phyloP scores from a whole-genome alignment of 2,888 invertebrate species.

The Eupithecia abbreviata region DNA sequence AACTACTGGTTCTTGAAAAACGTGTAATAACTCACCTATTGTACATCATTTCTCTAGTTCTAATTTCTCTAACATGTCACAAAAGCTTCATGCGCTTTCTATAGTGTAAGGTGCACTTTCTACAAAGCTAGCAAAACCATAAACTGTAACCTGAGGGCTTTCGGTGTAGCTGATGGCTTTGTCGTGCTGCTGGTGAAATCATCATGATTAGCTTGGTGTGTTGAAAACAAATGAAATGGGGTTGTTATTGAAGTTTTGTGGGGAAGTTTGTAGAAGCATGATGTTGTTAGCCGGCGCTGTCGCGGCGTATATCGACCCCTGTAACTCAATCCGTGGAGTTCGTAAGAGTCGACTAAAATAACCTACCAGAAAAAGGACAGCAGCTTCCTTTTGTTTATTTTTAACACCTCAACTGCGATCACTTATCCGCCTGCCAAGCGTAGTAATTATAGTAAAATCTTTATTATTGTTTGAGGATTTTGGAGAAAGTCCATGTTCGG shows the following conservation, averaged over 20 bases:
- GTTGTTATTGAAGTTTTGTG: slow-evolving; percentile 19
- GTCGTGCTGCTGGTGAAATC: slow-evolving; percentile 81
- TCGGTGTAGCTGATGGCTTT: slow-evolving; percentile 83
- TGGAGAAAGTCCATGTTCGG: background rate
- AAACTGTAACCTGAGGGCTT: slow-evolving; percentile 78
- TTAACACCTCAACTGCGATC: background rate
- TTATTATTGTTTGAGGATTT: too few species aligned
- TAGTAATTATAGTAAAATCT: background rate
- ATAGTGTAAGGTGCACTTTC: slow-evolving; percentile 15
- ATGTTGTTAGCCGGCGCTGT: background rate
- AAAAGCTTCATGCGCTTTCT: slow-evolving; percentile 32
- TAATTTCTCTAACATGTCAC: background rate
- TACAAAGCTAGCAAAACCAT: slow-evolving; percentile 49
- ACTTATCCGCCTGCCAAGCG: background rate
- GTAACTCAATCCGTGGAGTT: background rate
- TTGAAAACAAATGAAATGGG: slow-evolving; percentile 31
- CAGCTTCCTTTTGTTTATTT: background rate
- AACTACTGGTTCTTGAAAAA: background rate
- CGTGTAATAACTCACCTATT: background rate
- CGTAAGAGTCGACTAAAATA: background rate
- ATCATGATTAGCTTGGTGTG: slow-evolving; percentile 63
- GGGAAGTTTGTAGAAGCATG: background rate
- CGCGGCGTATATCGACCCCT: background rate
- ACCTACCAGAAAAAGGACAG: background rate
- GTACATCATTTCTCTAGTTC: background rate